These are phyloP conservation scores for Adrianichthys oophorus DNA, from an alignment of 2,797 vertebrate genomes.

Conservation along the genomic window DNA sequence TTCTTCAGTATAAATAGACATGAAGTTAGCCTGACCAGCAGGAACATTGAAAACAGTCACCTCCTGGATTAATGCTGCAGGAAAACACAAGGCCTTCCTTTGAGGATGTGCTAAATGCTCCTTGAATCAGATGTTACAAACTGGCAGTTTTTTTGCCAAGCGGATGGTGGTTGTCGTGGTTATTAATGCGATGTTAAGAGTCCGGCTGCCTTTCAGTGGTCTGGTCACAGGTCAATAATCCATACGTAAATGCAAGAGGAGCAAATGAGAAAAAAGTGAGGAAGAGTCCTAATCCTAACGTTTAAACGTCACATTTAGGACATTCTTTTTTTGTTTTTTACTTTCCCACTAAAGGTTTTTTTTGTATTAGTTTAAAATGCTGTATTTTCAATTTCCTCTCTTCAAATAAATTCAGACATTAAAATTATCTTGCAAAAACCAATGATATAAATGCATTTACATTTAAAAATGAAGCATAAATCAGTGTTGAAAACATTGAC, in stretches of 20 bases:
- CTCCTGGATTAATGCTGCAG: slow-evolving; percentile 14
- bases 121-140: slow-evolving; percentile 11
- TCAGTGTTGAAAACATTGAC: too few relatives aligned
- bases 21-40: slow-evolving; percentile 56
- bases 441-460: too few relatives aligned
- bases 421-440: too few relatives aligned
- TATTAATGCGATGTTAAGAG: slow-evolving; percentile 26
- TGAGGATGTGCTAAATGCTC: slow-evolving; percentile 21
- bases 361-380: too few relatives aligned
- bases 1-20: slow-evolving; percentile 58
- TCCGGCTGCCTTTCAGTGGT: slow-evolving; percentile 26
- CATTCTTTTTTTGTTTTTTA: too few relatives aligned
- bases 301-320: too few relatives aligned
- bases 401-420: too few relatives aligned
- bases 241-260: slow-evolving; percentile 29
- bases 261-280: slow-evolving; percentile 9
- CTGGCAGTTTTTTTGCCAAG: neutral
- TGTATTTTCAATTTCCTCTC: too few relatives aligned
- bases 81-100: slow-evolving; percentile 31
- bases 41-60: slow-evolving; percentile 63
- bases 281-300: neutral
- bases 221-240: slow-evolving; percentile 41
- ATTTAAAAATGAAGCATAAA: too few relatives aligned
- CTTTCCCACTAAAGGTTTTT: too few relatives aligned
- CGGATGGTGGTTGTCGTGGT: slow-evolving; percentile 18